These are phyloP conservation scores for Stichodactyla mertensii DNA, from an alignment of 64 coral and sea anemone genomes.

Conservation along the genomic window DNA sequence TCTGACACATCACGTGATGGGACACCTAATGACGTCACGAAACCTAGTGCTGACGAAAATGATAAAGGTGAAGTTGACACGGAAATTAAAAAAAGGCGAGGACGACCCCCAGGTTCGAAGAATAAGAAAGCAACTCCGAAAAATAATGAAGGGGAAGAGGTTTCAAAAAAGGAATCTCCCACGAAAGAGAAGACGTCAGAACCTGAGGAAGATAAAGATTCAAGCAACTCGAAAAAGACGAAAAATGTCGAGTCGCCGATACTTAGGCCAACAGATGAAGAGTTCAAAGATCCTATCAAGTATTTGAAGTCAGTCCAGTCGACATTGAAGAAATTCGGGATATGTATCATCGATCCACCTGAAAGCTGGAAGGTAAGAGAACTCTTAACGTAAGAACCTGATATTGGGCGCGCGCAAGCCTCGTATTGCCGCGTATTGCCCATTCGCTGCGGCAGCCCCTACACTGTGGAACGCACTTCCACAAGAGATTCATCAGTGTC, in stretches of 20 bases:
- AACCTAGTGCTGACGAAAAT: not conserved
- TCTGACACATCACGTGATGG: not conserved
- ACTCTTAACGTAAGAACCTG: not conserved
- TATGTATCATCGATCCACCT: constrained; percentile 83
- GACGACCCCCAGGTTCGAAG: constrained; percentile 26
- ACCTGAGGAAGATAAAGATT: not conserved
- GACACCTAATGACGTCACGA: not conserved
- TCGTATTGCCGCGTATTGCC: too few species aligned
- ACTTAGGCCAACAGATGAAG: constrained; percentile 75
- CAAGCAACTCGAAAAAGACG: not conserved
- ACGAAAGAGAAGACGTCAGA: not conserved
- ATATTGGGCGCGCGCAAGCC: too few species aligned
- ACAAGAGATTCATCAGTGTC: too few species aligned
- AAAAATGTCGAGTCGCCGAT: constrained; percentile 31
- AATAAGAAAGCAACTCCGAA: constrained; percentile 17
- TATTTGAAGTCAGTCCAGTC: constrained; percentile 63
- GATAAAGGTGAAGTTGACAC: not conserved
- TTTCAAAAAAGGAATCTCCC: not conserved
- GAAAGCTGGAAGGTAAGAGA: constrained; percentile 81
- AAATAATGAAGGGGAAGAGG: not conserved
- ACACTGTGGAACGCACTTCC: too few species aligned
- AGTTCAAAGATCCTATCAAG: constrained; percentile 79
- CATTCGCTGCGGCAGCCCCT: too few species aligned
- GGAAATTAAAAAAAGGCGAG: constrained; percentile 23
- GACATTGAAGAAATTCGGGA: constrained; percentile 63